Base-by-base conservation (phyloP, 2,888 invertebrate species). In the Oligia latruncula region DNA sequence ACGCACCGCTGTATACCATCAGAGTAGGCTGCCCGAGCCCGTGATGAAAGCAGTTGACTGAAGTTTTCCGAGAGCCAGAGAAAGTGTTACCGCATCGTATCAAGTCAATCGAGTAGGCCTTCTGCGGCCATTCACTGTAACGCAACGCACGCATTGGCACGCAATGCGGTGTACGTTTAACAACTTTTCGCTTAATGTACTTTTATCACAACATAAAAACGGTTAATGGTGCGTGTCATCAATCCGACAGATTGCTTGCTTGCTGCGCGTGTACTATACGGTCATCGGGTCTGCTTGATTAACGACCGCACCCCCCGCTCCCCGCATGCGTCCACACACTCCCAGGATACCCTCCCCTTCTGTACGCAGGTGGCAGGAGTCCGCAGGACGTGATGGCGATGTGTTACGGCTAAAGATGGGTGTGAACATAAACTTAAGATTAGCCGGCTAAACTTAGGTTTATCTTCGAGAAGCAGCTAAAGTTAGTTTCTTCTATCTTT, bases 361-460 rank as follows among this genome's bases (percentile, higher is more conserved):
- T 49, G n/a, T 6, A n/a, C 52, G 15, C 40, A 52, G 23, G 13
- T 49, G 29, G 15, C 40, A 52, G 23, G 13, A 68, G 29, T 17
- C 29, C 52, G 15, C 40, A 40, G 80, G 72, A 86, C 84, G 89
- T 89, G 89, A 93, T 91, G 89, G 82, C 77, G 89, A 90, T 90
- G 87, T 90, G 29, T 29, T 29, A 29, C 29, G 29, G 29, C 29
- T 29, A 29, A 29, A 29, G 29, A 29, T 29, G 29, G 29, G 29
- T 29, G 29, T 29, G 1, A 29, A 29, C 29, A 29, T 29, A 29
- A 29, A 29, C 29, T 29, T 29, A 29, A 29, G 29, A 29, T 29
- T 29, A 29, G 29, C 29, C 29, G 29, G 29, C 29, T 29, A 29
- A 29, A 29, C 29, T 29, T 29, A 29, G 29, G 29, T 29, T 29